These are phyloP conservation scores for Oryctolagus cuniculus DNA, from an alignment of 2,113 vertebrate species.

Conservation along the genomic window DNA sequence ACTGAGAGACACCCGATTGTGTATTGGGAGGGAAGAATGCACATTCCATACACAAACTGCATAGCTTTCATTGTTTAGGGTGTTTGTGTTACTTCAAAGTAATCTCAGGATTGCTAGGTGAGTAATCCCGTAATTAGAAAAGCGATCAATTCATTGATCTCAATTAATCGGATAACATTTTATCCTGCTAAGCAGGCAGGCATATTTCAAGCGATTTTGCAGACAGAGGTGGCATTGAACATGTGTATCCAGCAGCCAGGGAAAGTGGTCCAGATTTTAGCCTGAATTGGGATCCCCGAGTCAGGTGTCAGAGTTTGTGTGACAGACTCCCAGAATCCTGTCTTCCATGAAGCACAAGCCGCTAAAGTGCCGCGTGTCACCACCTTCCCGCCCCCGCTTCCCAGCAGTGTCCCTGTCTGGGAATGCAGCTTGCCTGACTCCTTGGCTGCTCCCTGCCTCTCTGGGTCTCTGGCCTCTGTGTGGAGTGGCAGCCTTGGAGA, in stretches of 20 bases:
- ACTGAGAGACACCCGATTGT: constrained; percentile 4
- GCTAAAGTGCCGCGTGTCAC: fast-evolving
- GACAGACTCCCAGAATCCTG: fast-evolving
- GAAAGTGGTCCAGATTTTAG: background rate
- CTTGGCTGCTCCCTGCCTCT: background rate
- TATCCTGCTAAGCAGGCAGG: constrained; percentile 64
- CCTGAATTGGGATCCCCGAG: background rate
- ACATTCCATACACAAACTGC: background rate
- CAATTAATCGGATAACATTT: constrained; percentile 71
- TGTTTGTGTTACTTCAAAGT: constrained; percentile 55
- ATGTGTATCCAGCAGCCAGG: background rate
- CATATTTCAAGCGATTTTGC: constrained; percentile 46
- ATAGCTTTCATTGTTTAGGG: constrained; percentile 23
- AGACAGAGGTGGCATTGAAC: constrained; percentile 18
- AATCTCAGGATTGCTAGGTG: constrained; percentile 69
- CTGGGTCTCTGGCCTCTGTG: background rate
- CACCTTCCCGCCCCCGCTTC: fast-evolving
- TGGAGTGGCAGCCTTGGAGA: no score
- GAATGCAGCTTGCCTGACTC: background rate
- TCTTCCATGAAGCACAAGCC: background rate
- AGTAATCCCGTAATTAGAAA: constrained; percentile 75
- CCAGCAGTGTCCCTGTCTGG: fast-evolving
- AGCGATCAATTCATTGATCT: constrained; percentile 79
- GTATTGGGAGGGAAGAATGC: background rate
- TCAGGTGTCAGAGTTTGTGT: background rate